Evolutionary conservation across 2,113 vertebrate species (phyloP), one percentile per base, ranked within the genome.

Genomic region (Lagopus leucura): DNA sequence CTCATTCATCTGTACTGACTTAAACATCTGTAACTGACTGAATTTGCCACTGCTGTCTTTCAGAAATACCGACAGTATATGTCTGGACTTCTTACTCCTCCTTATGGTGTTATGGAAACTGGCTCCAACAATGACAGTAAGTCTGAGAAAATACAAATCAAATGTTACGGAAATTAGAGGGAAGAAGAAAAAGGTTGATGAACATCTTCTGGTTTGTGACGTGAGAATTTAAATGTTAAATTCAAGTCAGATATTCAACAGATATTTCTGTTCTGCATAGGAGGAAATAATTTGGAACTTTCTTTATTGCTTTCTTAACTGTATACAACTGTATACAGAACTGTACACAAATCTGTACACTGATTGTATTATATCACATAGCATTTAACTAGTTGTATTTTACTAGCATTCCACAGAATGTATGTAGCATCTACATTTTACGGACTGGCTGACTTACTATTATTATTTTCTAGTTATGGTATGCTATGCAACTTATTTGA

Each of bases 101-200:
- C 99, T 61, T 99, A 99, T 97, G 99, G 99, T 97, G 99, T 98
- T 98, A 99, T 99, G 98, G 99, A 99, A 98, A 99, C 98, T 55
- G 96, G 97, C 86, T 97, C 98, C 93, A 98, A 98, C 96, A 98
- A 98, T 97, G 98, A 99, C 97, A 98, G 99, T 99, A 98, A 99
- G 99, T 99, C 93, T 77, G 78, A 82, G 48, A 70, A 57, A 64
- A 60, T 12, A 36, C 28, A 11, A 52, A 67, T 47, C n/a, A 55
- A 25, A 22, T 71, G 17, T 54, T 86, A 71, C 36, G 54, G 69
- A 66, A 90, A 55, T 3, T 5, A 63, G 30, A 34, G 45, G 65
- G 48, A 34, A 78, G 21, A 57, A 38, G 28, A 69, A 64, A 57
- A 6, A 10, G 32, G 8, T 40, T n/a, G 19, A 61, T 57, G 8